A percentile compares a stretch with the other conserved stretches of the same genome.
These are phyloP conservation scores for Bufo gargarizans DNA, from an alignment of 2,113 vertebrate genomes.

Conservation along the genomic window DNA sequence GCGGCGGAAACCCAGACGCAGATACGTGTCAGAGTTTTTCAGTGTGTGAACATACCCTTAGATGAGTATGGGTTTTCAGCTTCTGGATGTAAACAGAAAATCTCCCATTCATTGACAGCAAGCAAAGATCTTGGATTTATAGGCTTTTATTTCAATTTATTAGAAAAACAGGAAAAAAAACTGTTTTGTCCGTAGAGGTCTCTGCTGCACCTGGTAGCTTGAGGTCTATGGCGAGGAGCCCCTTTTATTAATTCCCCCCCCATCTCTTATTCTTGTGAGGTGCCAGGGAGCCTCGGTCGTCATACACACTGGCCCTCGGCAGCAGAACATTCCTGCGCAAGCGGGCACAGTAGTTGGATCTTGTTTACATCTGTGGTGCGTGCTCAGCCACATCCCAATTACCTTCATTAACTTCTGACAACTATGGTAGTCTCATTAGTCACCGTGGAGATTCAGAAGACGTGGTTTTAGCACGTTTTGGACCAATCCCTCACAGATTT, in stretches of 20 bases:
- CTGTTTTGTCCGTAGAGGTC: background rate
- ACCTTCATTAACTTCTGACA: background rate
- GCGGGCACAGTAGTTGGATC: background rate
- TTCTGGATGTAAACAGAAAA: background rate
- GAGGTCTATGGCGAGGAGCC: background rate
- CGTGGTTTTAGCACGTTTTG: background rate
- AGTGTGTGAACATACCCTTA: too few species aligned
- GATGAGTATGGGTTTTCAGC: background rate
- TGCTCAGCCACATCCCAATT: constrained; percentile 18
- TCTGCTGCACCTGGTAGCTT: background rate
- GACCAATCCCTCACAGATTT: background rate
- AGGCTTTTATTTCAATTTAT: background rate
- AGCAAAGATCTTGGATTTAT: background rate
- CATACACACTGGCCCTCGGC: background rate
- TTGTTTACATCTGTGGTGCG: background rate
- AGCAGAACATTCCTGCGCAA: background rate
- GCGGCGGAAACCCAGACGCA: too few species aligned
- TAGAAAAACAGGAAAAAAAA: too few species aligned
- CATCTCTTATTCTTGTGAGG: too few species aligned
- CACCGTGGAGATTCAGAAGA: background rate
- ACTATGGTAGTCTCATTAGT: background rate
- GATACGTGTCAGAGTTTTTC: too few species aligned
- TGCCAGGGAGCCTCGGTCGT: background rate
- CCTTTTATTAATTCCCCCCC: background rate
- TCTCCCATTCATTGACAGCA: background rate